phyloP scores from a whole-genome alignment of 2,113 vertebrate genomes.

The Lethenteron camtschaticum region DNA sequence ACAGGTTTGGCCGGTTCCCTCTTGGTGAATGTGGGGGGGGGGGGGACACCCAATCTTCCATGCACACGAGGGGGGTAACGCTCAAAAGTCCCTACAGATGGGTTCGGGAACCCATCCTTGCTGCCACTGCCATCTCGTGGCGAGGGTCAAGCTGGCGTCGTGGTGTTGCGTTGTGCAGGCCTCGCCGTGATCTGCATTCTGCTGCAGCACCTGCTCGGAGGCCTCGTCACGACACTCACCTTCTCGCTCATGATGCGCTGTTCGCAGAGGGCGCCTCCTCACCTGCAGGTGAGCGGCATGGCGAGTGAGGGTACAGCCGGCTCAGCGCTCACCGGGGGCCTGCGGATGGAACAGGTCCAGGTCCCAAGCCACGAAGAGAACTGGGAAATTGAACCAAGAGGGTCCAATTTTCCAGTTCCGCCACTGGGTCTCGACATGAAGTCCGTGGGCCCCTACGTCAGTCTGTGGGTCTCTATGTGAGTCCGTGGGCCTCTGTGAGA shows the following conservation, averaged over 20 bases:
- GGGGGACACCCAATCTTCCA: no score
- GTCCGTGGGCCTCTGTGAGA: neutral
- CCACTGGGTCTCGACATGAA: neutral
- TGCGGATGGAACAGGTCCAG: neutral
- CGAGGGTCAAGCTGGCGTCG: no score
- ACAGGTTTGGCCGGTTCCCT: no score
- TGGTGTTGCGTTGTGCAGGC: slow-evolving; percentile 14
- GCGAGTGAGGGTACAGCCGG: neutral
- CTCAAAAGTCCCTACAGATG: no score
- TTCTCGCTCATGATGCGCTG: slow-evolving; percentile 66
- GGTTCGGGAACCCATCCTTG: no score
- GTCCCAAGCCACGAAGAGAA: neutral
- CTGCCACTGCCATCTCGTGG: no score
- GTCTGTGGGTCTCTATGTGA: neutral
- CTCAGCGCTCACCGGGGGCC: no score
- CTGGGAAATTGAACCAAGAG: neutral
- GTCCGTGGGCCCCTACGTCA: neutral
- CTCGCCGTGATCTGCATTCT: slow-evolving; percentile 42
- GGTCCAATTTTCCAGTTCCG: neutral
- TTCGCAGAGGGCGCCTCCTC: slow-evolving; percentile 36
- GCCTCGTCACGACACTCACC: slow-evolving; percentile 43
- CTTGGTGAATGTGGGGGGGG: no score
- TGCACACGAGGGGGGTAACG: no score
- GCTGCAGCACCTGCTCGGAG: slow-evolving; percentile 47
- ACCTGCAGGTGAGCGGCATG: slow-evolving; percentile 31